Percentiles rank a stretch among this genome's conserved stretches.
These are phyloP conservation scores for Gerosis bhagava DNA, from an alignment of 2,888 invertebrate species.

Conservation along the genomic window DNA sequence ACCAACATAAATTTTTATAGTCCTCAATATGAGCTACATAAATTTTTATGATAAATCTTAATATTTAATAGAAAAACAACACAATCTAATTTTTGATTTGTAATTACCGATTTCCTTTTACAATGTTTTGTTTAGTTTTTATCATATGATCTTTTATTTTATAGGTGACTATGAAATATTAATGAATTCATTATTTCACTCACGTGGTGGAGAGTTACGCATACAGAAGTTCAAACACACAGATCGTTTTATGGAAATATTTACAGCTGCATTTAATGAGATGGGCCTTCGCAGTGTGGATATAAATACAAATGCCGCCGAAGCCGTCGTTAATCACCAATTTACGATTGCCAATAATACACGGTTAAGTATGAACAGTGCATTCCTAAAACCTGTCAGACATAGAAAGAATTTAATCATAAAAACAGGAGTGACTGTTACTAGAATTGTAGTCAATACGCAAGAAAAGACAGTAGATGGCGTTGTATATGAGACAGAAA, in stretches of 20 bases:
- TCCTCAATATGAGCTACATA: no score
- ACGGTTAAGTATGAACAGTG: constrained; percentile 66
- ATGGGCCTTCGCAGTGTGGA: constrained; percentile 68
- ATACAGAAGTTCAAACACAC: constrained; percentile 68
- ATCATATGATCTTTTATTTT: constrained; percentile 36
- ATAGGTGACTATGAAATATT: constrained; percentile 73
- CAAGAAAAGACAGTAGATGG: constrained; percentile 67
- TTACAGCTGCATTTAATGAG: constrained; percentile 63
- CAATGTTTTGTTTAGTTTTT: no score
- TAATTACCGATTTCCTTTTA: no score
- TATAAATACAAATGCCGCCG: constrained; percentile 66
- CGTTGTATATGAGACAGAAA: constrained; percentile 65
- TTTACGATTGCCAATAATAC: constrained; percentile 69
- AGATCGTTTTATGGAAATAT: constrained; percentile 66
- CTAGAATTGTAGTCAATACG: constrained; percentile 63
- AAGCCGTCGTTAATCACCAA: constrained; percentile 70
- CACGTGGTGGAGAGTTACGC: constrained; percentile 72
- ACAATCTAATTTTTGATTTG: no score
- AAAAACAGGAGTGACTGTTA: constrained; percentile 65
- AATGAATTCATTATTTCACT: constrained; percentile 70
- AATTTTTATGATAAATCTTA: not conserved
- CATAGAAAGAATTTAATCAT: constrained; percentile 68
- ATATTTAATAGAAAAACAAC: no score
- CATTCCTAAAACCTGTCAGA: constrained; percentile 65
- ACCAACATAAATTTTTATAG: not conserved